Evolutionary conservation across 2,888 invertebrate genomes (phyloP).

Genomic region (Scrobipalpa atriplicella): DNA sequence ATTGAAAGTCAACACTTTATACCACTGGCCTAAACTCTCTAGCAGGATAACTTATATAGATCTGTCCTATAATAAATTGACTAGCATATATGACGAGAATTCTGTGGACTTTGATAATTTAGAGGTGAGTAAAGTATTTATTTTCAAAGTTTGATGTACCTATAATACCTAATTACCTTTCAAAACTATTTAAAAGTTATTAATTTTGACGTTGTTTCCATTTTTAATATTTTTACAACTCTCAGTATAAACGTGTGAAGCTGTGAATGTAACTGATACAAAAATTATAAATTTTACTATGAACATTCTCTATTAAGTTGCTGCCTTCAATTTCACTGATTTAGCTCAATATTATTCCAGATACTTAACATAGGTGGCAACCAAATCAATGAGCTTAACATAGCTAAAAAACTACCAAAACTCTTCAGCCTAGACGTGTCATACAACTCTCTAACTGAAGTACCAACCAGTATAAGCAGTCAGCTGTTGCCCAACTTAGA

Average conservation of each 20-base stretch:
- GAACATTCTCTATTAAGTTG: slow-evolving; percentile 18
- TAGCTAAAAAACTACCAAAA: slow-evolving; percentile 67
- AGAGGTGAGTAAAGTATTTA: slow-evolving; percentile 56
- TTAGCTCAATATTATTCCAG: slow-evolving; percentile 53
- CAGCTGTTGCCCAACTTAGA: slow-evolving; percentile 74
- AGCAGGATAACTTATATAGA: slow-evolving; percentile 70
- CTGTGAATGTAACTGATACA: no score
- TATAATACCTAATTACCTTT: no score
- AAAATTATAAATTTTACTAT: no score
- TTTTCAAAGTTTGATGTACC: no score
- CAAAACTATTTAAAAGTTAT: no score
- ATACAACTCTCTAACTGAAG: slow-evolving; percentile 68
- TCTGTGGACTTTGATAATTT: slow-evolving; percentile 61
- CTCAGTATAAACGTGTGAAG: no score
- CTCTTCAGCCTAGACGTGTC: slow-evolving; percentile 78
- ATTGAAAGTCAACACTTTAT: slow-evolving; percentile 68
- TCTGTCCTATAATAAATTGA: slow-evolving; percentile 69
- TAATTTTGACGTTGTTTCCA: no score
- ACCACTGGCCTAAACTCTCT: slow-evolving; percentile 74
- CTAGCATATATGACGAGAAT: slow-evolving; percentile 64
- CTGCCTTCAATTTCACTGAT: neutral
- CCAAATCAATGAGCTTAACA: slow-evolving; percentile 69
- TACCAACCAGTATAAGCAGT: slow-evolving; percentile 71
- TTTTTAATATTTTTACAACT: no score
- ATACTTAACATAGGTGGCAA: slow-evolving; percentile 73